phyloP scores from a whole-genome alignment of 2,888 invertebrate species.

The Eueremaeus valkanovi region DNA sequence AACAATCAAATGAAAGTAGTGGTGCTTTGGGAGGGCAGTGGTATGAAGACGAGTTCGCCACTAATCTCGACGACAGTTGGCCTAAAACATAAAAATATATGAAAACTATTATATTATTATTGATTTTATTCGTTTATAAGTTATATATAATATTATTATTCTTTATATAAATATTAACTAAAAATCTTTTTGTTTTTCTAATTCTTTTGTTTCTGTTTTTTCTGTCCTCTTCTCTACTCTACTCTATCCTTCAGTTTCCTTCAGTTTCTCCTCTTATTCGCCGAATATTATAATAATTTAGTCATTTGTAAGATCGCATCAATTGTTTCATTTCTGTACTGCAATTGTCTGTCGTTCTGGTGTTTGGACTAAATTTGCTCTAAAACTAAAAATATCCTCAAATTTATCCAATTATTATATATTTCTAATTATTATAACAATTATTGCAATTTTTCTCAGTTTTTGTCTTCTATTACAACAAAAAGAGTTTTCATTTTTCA shows the following conservation, averaged over 20 bases:
- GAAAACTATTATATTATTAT: neutral
- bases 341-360: slow-evolving; percentile 12
- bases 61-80: slow-evolving; percentile 26
- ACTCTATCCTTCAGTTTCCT: neutral
- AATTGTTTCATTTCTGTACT: slow-evolving; percentile 13
- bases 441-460: neutral
- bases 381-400: neutral
- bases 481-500: neutral
- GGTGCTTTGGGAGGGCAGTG: slow-evolving; percentile 27
- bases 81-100: neutral
- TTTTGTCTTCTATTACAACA: neutral
- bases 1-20: slow-evolving; percentile 33
- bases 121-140: neutral
- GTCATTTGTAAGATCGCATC: slow-evolving; percentile 18
- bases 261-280: neutral
- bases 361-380: slow-evolving; percentile 5
- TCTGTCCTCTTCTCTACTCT: neutral
- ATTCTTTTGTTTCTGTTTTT: neutral
- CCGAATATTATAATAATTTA: slow-evolving; percentile 20
- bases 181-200: neutral
- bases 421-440: neutral
- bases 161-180: neutral
- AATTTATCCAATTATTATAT: neutral
- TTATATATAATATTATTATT: slow-evolving; percentile 1
- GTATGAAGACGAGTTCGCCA: slow-evolving; percentile 22